A percentile compares a stretch with the other conserved stretches of the same genome.
Evolutionary conservation across 2,888 invertebrate genomes (phyloP).

Genomic region (Drosophila pseudotakahashii): DNA sequence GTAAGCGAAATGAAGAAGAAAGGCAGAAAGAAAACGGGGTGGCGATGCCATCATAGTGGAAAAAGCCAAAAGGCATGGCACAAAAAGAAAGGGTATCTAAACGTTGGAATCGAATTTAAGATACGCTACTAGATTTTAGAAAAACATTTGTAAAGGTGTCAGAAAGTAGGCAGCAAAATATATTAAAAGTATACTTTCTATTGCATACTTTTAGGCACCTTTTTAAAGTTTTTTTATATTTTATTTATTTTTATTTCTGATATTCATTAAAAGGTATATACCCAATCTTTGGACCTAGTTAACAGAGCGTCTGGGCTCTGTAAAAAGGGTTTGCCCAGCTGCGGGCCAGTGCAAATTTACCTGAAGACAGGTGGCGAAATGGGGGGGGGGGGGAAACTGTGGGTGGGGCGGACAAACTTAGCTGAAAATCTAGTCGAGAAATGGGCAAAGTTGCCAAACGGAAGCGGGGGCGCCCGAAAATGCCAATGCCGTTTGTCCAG

Average conservation of each 20-base stretch:
- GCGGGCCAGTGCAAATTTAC: conserved; percentile 67
- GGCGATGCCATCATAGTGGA: conserved; percentile 23
- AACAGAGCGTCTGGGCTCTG: conserved; percentile 13
- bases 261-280: neutral
- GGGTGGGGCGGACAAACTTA: conserved; percentile 17
- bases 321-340: conserved; percentile 51
- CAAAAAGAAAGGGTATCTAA: neutral
- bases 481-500: conserved; percentile 57
- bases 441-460: conserved; percentile 53
- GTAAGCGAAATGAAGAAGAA: conserved; percentile 50
- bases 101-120: neutral
- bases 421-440: conserved; percentile 64
- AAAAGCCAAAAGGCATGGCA: conserved; percentile 26
- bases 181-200: neutral
- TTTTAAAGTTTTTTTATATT: too few species aligned
- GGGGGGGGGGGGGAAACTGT: neutral
- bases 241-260: neutral
- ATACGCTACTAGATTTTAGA: too few species aligned
- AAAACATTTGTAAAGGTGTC: too few species aligned
- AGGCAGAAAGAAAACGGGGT: conserved; percentile 1
- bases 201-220: neutral
- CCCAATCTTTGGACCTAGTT: neutral
- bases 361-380: conserved; percentile 50
- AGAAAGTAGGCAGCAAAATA: too few species aligned
- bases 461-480: conserved; percentile 18